These are phyloP conservation scores for Blastomussa wellsi DNA, from an alignment of 92 coral and sea anemone genomes.

Conservation along the genomic window DNA sequence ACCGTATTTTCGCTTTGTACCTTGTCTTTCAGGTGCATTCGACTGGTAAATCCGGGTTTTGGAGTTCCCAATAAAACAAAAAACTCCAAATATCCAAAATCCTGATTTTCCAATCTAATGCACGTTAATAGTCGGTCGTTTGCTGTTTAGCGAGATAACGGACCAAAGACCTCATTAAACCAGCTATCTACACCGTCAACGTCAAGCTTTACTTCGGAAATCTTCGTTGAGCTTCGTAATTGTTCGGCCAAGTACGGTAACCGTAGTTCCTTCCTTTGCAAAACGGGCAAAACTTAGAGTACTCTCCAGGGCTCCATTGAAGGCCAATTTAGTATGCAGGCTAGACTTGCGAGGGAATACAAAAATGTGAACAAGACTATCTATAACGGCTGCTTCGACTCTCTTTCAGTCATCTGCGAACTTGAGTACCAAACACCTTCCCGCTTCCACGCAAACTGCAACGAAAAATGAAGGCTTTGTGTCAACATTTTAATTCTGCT, in stretches of 20 bases:
- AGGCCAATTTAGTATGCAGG: background rate
- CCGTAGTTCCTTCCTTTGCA: background rate
- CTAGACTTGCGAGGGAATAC: conserved; percentile 18
- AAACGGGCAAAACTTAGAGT: background rate
- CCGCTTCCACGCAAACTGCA: conserved; percentile 69
- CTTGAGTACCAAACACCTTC: conserved; percentile 86
- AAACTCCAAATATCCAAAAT: too few relatives aligned
- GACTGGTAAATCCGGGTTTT: too few relatives aligned
- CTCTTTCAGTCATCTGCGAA: conserved; percentile 66
- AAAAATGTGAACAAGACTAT: conserved; percentile 21
- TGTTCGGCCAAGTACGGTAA: background rate
- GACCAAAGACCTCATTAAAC: background rate
- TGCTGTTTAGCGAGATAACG: background rate
- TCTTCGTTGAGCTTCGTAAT: background rate
- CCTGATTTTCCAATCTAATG: too few relatives aligned
- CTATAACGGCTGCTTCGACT: background rate
- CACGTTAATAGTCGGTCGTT: background rate
- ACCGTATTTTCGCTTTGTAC: background rate
- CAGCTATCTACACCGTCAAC: background rate
- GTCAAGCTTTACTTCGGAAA: background rate
- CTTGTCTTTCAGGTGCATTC: too few relatives aligned
- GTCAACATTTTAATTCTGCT: background rate
- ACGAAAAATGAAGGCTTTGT: background rate
- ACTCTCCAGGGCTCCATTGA: background rate
- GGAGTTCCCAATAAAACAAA: too few relatives aligned